Base-by-base conservation (phyloP, 2,797 vertebrate genomes). In the Poeciliopsis gracilis region DNA sequence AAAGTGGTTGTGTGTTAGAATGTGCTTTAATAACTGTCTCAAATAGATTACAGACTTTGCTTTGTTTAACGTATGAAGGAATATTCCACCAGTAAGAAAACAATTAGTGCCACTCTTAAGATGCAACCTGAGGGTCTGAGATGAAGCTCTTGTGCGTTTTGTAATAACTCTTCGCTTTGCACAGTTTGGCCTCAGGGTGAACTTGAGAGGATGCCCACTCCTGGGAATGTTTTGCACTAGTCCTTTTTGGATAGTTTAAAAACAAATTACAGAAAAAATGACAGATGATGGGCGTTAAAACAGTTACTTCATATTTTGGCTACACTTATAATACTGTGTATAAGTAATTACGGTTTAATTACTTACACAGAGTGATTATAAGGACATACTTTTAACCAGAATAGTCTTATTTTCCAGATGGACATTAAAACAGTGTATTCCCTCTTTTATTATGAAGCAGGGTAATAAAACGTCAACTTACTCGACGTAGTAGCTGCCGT, bases 401-500 rank as follows among this genome's bases (percentile, higher is more conserved):
- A 70, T 45, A n/a, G 5, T 70, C 13, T 33, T 2, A 12, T 30
- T 55, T 13, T 67, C 5, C 23, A 36, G 15, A 41, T 18, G 10
- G 57, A 41, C n/a, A 63, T 3, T 2, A 63, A n/a, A 49, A 85
- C 77, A 83, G 51, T 78, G 63, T 38, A 66, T 86, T 91, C 85
- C 51, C 72, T 81, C 76, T 77, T 90, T 79, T 47, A 78, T n/a
- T 82, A 76, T 46, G 73, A 46, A 84, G 75, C 49, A 57, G 83
- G 86, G 46, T 72, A 80, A 83, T 80, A 51, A 51, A 51, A 51
- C 8, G 2, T 55, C 72, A 59, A 99, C 98, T 98, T 97, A 99
- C 98, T 99, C 98, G 83, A 99, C 98, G 95, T 98, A 99, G 92
- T 99, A 99, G 95, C 97, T 98, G 96, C 98, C 98, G 92, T 99